Percentiles rank a stretch among this genome's conserved stretches.
phyloP scores from a whole-genome alignment of 2,113 vertebrate species.

The Corythoichthys intestinalis region DNA sequence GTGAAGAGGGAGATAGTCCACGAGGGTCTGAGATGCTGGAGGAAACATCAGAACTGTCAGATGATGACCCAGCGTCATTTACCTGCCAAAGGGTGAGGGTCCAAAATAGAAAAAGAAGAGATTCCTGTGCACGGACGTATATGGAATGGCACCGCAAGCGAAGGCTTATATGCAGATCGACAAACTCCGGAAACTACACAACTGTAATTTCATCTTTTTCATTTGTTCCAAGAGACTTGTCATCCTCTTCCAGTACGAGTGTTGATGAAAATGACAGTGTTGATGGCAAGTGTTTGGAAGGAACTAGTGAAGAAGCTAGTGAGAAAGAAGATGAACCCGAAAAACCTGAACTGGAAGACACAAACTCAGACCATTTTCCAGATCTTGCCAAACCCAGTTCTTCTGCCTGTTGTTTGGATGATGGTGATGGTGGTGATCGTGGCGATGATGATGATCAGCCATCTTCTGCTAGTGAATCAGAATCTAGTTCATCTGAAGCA shows the following conservation, averaged over 20 bases:
- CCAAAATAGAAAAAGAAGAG: neutral
- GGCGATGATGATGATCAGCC: neutral
- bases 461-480: neutral
- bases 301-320: neutral
- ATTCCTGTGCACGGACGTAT: conserved; percentile 58
- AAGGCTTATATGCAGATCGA: neutral
- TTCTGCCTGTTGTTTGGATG: conserved; percentile 17
- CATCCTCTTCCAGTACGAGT: neutral
- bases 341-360: conserved; percentile 1
- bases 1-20: neutral
- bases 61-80: conserved; percentile 24
- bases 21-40: neutral
- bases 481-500: neutral
- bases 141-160: conserved; percentile 44
- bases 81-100: conserved; percentile 57
- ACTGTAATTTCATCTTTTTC: neutral
- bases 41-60: neutral
- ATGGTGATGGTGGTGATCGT: neutral
- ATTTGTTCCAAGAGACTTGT: neutral
- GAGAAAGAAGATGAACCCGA: neutral
- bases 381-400: conserved; percentile 3
- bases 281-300: conserved; percentile 1
- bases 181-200: neutral
- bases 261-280: neutral
- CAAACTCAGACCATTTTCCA: neutral